phyloP scores from a whole-genome alignment of 2,888 invertebrate species.

The Neoscelio sp. region DNA sequence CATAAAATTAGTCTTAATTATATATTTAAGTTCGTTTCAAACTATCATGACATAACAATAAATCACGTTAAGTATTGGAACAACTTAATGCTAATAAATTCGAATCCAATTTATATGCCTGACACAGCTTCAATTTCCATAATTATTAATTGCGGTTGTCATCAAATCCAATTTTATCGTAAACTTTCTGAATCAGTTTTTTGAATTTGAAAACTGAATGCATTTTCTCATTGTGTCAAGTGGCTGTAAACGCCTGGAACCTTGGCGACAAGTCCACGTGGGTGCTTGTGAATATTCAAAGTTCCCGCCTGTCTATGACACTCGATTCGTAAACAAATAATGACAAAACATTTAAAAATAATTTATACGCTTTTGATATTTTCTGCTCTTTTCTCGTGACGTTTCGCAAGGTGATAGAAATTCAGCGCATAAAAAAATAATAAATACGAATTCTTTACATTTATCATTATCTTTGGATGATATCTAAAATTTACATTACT shows the following conservation, averaged over 20 bases:
- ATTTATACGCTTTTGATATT: constrained; percentile 52
- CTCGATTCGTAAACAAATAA: constrained; percentile 72
- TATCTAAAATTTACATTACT: too few relatives aligned
- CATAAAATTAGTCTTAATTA: too few relatives aligned
- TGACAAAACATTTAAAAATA: constrained; percentile 77
- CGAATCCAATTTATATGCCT: constrained; percentile 3
- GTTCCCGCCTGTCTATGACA: constrained; percentile 62
- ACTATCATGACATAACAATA: constrained; percentile 1
- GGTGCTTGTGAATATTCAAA: constrained; percentile 81
- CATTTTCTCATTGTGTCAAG: constrained; percentile 17
- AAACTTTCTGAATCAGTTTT: constrained; percentile 8
- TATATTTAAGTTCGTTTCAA: too few relatives aligned
- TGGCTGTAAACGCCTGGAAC: constrained; percentile 30
- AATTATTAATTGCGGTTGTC: constrained; percentile 41
- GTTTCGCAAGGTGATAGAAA: neutral
- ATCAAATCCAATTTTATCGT: constrained; percentile 24
- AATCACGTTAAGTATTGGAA: constrained; percentile 3
- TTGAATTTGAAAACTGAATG: constrained; percentile 1
- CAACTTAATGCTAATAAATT: constrained; percentile 14
- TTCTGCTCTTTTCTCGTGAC: constrained; percentile 7
- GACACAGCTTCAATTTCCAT: constrained; percentile 24
- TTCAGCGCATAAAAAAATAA: too few relatives aligned
- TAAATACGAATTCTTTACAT: too few relatives aligned
- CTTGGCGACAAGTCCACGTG: constrained; percentile 71
- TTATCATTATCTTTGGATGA: too few relatives aligned